A percentile compares a stretch with the other conserved stretches of the same genome.
These are phyloP conservation scores for Flexamia atlantica DNA, from an alignment of 2,888 invertebrate genomes.

Conservation along the genomic window DNA sequence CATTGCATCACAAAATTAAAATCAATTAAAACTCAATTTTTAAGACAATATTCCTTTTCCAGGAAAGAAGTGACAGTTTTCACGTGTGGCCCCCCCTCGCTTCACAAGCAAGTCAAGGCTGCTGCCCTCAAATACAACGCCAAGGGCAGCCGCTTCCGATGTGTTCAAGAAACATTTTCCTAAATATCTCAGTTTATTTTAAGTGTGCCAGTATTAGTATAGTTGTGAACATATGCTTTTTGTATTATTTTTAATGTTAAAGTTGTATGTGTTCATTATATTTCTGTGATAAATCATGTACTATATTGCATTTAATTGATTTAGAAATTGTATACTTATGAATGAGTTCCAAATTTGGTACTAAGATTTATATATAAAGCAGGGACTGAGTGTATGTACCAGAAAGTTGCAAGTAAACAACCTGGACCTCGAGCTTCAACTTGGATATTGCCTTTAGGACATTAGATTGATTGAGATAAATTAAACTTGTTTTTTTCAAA, in stretches of 20 bases:
- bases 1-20: too few relatives aligned
- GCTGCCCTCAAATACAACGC: conserved; percentile 46
- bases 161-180: conserved; percentile 61
- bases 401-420: too few relatives aligned
- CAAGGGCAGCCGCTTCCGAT: conserved; percentile 48
- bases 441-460: too few relatives aligned
- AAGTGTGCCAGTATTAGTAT: neutral
- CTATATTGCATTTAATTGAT: too few relatives aligned
- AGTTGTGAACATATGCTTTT: neutral
- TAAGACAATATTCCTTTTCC: neutral
- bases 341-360: too few relatives aligned
- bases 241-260: neutral
- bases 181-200: conserved; percentile 1
- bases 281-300: neutral
- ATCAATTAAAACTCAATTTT: too few relatives aligned
- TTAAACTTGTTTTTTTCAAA: too few relatives aligned
- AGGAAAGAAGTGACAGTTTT: conserved; percentile 45
- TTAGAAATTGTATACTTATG: too few relatives aligned
- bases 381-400: too few relatives aligned
- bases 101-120: conserved; percentile 53
- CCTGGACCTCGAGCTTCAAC: too few relatives aligned
- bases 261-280: neutral
- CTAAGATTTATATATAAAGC: too few relatives aligned
- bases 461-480: too few relatives aligned
- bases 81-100: conserved; percentile 49